Evolutionary conservation across 2,113 vertebrate species (phyloP).

Genomic region (Hystrix brachyura): DNA sequence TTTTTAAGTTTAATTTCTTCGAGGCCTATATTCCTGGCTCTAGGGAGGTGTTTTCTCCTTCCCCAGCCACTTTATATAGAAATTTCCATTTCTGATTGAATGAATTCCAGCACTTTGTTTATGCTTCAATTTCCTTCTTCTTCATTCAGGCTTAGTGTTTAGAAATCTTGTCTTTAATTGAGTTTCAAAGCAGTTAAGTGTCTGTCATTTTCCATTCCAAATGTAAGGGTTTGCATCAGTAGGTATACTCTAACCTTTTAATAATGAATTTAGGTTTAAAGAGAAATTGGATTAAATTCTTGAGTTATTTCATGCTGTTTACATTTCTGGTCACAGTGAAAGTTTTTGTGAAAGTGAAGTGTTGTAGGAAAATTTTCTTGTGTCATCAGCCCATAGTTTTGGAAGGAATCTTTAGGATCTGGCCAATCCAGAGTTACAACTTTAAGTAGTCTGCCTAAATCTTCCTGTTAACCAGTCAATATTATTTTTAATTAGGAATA

Average conservation of each 20-base stretch:
- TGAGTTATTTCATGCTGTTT: slow-evolving; percentile 67
- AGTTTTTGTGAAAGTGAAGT: slow-evolving; percentile 57
- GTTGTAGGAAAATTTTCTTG: slow-evolving; percentile 56
- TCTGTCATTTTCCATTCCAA: slow-evolving; percentile 72
- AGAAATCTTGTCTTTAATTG: slow-evolving; percentile 73
- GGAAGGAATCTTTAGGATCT: slow-evolving; percentile 44
- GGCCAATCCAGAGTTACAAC: background rate
- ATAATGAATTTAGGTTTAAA: slow-evolving; percentile 66
- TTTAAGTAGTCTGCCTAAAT: slow-evolving; percentile 50
- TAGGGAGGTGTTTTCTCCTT: background rate
- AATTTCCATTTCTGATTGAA: slow-evolving; percentile 66
- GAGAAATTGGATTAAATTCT: slow-evolving; percentile 70
- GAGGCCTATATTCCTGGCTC: background rate
- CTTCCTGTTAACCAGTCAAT: background rate
- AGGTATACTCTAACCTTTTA: slow-evolving; percentile 70
- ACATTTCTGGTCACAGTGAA: slow-evolving; percentile 62
- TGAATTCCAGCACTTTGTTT: slow-evolving; percentile 38
- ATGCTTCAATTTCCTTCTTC: slow-evolving; percentile 64
- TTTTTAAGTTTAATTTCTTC: slow-evolving; percentile 43
- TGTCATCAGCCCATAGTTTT: slow-evolving; percentile 44
- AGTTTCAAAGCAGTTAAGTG: slow-evolving; percentile 62
- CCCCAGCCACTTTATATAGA: slow-evolving; percentile 10
- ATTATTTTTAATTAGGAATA: slow-evolving; percentile 40
- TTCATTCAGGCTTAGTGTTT: slow-evolving; percentile 68
- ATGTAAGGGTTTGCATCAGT: slow-evolving; percentile 35